phyloP scores from a whole-genome alignment of 1,140 invertebrate genomes.

The Globodera ellingtonae region DNA sequence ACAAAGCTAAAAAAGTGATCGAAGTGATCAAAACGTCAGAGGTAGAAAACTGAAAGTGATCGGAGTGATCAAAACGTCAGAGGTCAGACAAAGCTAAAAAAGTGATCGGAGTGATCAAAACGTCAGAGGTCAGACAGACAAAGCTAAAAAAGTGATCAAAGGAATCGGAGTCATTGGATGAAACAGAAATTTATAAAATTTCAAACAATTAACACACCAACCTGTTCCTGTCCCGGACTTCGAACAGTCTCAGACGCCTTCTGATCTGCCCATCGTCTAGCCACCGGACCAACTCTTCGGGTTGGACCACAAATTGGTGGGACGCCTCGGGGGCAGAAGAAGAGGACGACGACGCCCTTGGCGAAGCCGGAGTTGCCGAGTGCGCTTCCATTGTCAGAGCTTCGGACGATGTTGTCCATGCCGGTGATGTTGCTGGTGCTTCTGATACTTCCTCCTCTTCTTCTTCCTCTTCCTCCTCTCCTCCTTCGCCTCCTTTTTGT shows the following conservation, averaged over 20 bases:
- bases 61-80: background rate
- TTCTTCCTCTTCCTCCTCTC: background rate
- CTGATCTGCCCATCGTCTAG: background rate
- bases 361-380: too few relatives aligned
- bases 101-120: background rate
- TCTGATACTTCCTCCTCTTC: background rate
- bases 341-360: background rate
- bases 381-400: background rate
- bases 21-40: background rate
- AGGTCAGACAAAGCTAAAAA: background rate
- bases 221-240: conserved; percentile 3
- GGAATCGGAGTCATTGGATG: background rate
- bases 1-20: conserved; percentile 3
- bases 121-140: background rate
- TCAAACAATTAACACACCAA: background rate
- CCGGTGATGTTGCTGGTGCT: background rate
- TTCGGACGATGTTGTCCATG: background rate
- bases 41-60: background rate
- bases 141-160: too few relatives aligned
- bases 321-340: background rate
- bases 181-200: background rate
- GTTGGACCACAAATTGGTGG: background rate
- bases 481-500: background rate
- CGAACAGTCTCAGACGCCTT: conserved; percentile 1
- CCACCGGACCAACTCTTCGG: background rate